Percentiles rank a stretch among this genome's conserved stretches.
Conservation (phyloP, 2,888 invertebrate genomes). For the Drosophila atripex region DNA sequence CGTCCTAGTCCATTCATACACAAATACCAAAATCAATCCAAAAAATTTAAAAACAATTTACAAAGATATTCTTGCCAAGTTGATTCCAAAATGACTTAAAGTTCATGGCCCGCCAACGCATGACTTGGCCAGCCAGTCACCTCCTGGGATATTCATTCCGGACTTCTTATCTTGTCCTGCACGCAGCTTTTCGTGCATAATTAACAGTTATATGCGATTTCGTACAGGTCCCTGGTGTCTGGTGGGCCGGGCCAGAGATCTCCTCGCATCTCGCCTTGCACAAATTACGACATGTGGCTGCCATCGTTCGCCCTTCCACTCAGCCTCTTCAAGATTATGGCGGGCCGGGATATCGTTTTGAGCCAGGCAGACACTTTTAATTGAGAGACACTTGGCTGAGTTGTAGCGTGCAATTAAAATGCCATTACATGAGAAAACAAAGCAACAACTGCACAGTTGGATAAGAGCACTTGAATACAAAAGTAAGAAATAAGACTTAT, state of each 20-base stretch:
- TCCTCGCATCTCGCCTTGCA: slow-evolving; percentile 28
- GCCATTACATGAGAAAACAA: slow-evolving; percentile 73
- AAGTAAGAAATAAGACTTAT: no score
- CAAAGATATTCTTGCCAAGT: neutral
- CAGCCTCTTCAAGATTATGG: slow-evolving; percentile 32
- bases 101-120: slow-evolving; percentile 27
- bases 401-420: slow-evolving; percentile 73
- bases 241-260: slow-evolving; percentile 1
- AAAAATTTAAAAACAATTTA: neutral
- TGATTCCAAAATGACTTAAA: slow-evolving; percentile 9
- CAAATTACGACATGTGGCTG: slow-evolving; percentile 74
- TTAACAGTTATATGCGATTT: slow-evolving; percentile 58
- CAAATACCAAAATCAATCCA: neutral
- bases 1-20: slow-evolving; percentile 3
- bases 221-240: neutral
- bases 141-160: slow-evolving; percentile 3
- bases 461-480: neutral
- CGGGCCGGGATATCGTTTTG: slow-evolving; percentile 54
- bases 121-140: slow-evolving; percentile 6
- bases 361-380: slow-evolving; percentile 74
- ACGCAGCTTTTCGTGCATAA: slow-evolving; percentile 58
- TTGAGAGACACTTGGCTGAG: slow-evolving; percentile 75
- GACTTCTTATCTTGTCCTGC: slow-evolving; percentile 48
- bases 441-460: slow-evolving; percentile 29
- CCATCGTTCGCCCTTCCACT: slow-evolving; percentile 42